A percentile compares a stretch with the other conserved stretches of the same genome.
These are phyloP conservation scores for Elaphurus davidianus DNA, from an alignment of 2,113 vertebrate species.

Conservation along the genomic window DNA sequence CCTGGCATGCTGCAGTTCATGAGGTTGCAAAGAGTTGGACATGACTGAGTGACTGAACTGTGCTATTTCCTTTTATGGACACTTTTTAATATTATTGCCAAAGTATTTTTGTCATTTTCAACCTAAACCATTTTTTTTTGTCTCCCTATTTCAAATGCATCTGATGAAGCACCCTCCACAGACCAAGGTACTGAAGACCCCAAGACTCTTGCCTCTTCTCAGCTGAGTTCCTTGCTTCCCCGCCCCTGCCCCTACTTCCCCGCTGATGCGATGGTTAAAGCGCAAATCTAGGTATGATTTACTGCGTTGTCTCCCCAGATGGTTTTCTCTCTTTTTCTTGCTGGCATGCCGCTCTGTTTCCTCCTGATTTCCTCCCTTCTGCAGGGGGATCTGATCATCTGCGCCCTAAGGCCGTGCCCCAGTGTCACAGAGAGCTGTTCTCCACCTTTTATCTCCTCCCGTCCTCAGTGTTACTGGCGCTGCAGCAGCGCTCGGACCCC, in stretches of 20 bases:
- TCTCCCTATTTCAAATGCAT: background rate
- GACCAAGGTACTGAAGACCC: background rate
- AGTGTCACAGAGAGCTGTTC: background rate
- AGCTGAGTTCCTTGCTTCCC: accelerated
- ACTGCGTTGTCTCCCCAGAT: background rate
- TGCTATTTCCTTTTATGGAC: background rate
- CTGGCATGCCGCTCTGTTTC: background rate
- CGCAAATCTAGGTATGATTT: accelerated
- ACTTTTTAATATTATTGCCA: background rate
- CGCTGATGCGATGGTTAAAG: background rate
- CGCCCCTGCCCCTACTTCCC: too few species aligned
- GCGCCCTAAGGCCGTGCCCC: too few species aligned
- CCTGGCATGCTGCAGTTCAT: too few species aligned
- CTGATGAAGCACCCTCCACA: too few species aligned
- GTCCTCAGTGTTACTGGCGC: background rate
- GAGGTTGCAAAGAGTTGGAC: too few species aligned
- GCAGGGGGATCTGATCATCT: background rate
- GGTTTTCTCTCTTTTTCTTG: background rate
- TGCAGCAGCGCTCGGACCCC: background rate
- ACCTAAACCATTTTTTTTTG: background rate
- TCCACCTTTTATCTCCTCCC: background rate
- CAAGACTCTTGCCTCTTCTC: background rate
- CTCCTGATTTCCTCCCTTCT: background rate
- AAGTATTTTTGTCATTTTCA: background rate
- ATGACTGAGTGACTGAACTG: too few species aligned